Evolutionary conservation across 23 tunicate genomes (phyloP).

Genomic region (Ciona savignyi): DNA sequence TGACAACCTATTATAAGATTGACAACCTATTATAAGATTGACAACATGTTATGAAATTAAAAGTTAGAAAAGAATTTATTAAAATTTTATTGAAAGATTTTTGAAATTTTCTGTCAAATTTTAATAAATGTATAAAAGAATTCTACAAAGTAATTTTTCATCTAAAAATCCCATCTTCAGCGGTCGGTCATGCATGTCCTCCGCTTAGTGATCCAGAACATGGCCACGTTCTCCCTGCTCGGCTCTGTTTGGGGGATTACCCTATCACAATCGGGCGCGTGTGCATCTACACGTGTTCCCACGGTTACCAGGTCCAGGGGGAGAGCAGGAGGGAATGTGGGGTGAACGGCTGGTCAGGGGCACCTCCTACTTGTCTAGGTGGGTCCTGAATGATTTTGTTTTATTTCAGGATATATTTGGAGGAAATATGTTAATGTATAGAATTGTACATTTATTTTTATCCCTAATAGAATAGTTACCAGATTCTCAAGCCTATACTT

Average conservation of each 20-base stretch:
- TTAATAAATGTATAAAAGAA: no score
- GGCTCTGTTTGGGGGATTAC: slow-evolving; percentile 12
- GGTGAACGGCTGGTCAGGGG: slow-evolving; percentile 28
- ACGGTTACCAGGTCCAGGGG: slow-evolving; percentile 26
- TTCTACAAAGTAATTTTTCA: neutral
- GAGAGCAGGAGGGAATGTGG: slow-evolving; percentile 17
- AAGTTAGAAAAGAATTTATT: no score
- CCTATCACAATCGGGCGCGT: slow-evolving; percentile 17
- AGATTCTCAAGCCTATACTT: no score
- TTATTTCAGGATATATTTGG: no score
- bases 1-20: no score
- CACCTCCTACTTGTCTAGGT: slow-evolving; percentile 34
- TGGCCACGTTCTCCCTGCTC: slow-evolving; percentile 31
- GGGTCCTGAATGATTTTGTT: no score
- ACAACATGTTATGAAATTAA: no score
- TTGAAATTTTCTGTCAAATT: slow-evolving; percentile 2
- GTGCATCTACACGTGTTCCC: slow-evolving; percentile 33
- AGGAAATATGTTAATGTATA: no score
- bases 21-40: no score
- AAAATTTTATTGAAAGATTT: no score
- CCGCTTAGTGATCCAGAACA: slow-evolving; percentile 10
- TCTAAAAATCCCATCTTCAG: slow-evolving; percentile 3
- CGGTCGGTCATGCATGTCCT: slow-evolving; percentile 6
- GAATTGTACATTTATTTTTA: no score
- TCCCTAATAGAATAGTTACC: no score